A percentile compares a stretch with the other conserved stretches of the same genome.
Evolutionary conservation across 2,113 vertebrate genomes (phyloP).

Genomic region (Toxostoma redivivum): DNA sequence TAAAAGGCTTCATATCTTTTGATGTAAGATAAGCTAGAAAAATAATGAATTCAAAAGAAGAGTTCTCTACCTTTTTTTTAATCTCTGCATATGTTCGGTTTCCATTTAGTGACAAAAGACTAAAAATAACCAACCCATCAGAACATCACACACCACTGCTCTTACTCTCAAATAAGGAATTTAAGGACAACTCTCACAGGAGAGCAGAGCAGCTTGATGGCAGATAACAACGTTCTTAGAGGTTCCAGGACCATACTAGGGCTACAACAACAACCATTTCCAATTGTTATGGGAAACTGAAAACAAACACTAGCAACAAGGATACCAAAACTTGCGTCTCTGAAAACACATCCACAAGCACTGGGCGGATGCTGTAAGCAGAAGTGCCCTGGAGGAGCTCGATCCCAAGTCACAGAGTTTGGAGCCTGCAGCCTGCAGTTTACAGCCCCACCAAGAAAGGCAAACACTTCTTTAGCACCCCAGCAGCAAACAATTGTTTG

Average conservation of each 20-base stretch:
- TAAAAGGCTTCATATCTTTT: not conserved
- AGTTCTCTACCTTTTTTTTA: not conserved
- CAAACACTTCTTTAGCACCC: not conserved
- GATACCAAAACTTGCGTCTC: not conserved
- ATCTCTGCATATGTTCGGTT: not conserved
- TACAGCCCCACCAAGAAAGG: not conserved
- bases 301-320: not conserved
- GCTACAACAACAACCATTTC: not conserved
- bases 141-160: not conserved
- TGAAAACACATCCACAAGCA: not conserved
- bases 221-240: not conserved
- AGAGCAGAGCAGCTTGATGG: not conserved
- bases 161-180: not conserved
- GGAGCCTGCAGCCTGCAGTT: not conserved
- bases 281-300: not conserved
- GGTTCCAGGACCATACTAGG: not conserved
- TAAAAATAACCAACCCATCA: not conserved
- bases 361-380: not conserved
- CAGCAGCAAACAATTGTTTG: not conserved
- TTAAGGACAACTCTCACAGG: not conserved
- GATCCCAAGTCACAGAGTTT: not conserved
- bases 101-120: not conserved
- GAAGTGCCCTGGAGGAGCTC: not conserved
- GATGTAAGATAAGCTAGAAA: not conserved
- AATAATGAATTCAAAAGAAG: not conserved